Base-by-base conservation (phyloP, 2,888 invertebrate species). In the Heliconius ethilla region DNA sequence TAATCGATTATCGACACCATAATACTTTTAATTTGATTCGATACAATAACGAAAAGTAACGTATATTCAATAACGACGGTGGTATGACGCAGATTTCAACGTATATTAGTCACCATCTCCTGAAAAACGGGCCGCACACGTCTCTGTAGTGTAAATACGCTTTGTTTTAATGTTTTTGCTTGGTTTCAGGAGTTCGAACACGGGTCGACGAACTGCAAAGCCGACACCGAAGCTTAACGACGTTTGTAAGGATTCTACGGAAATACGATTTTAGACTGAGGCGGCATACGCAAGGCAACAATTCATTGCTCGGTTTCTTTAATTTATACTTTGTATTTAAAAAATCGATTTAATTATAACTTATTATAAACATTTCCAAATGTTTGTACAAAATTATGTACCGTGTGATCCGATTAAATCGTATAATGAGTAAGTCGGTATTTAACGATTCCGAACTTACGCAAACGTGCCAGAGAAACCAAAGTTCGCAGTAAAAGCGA, bases 211-310 rank as follows among this genome's bases (percentile, higher is more conserved):
- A 92, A 93, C 94, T 92, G 90, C 90, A 88, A 92, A 93, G 92
- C 93, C 92, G 91, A 90, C 92, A 90, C 88, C 89, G 88, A 91
- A 90, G 91, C 92, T 93, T 92, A 91, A 89, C 91, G 90, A 89
- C 91, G 93, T 92, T 93, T 93, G 92, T 93, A 92, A 92, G 94
- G 94, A 93, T 94, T 94, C 94, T 90, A 92, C 93, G 93, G 93
- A 94, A 94, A 94, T 93, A 93, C 93, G 91, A 90, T 93, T 94
- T 93, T 94, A 94, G 92, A 92, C 90, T 89, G 70, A 80, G 79
- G 33, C 82, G 82, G 82, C 80, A 82, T 51, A 72, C 40, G 72
- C 69, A 29, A 62, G 66, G 65, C 72, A 70, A 63, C 45, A 78
- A 51, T 74, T 70, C 25, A 63, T 40, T 69, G 27, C 72, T 75